Base-by-base conservation (phyloP, 2,888 invertebrate species). In the Sturmia bella region DNA sequence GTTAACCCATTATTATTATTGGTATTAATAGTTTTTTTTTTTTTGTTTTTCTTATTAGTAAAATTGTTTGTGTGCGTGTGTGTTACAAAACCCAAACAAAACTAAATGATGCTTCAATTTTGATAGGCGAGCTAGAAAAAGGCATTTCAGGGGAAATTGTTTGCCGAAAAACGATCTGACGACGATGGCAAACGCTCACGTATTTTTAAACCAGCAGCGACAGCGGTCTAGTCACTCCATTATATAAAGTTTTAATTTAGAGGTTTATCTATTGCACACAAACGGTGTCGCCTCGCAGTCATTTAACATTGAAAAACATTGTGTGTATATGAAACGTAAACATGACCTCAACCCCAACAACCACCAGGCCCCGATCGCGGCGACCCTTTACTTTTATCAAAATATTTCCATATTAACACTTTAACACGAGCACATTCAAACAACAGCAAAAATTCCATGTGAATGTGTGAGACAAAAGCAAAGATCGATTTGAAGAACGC, bases 261-360 rank as follows among this genome's bases (percentile, higher is more conserved):
- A 63, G 69, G 69, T 70, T 63, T 75, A 54, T 54, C 48, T 57
- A 63, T 21, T 12, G 39, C 45, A 56, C 24, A 56, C 45, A 56
- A 21, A 56, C 32, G 54, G 17, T 15, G 5, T n/a, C 52, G 7
- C n/a, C 24, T 48, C 59, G 39, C 27, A 45, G 32, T 45, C 50
- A 43, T 61, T 52, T 61, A 66, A 61, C 64, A 75, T 24, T 52
- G 61, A 61, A 45, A 81, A 72, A 32, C 52, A 81, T 68, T 56
- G 43, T 5, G 57, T 54, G 41, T 17, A 19, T 39, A 57, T 52
- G 59, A 64, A 68, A 75, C 37, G 64, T 78, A 82, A 82, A 82
- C 82, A 78, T 78, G 78, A 82, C 82, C 82, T 82, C 82, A 78
- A 82, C 82, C 82, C 74, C 78, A 9, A 63, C 56, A 45, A 52